These are phyloP conservation scores for Torymus tubicola DNA, from an alignment of 2,888 invertebrate species.

Conservation along the genomic window DNA sequence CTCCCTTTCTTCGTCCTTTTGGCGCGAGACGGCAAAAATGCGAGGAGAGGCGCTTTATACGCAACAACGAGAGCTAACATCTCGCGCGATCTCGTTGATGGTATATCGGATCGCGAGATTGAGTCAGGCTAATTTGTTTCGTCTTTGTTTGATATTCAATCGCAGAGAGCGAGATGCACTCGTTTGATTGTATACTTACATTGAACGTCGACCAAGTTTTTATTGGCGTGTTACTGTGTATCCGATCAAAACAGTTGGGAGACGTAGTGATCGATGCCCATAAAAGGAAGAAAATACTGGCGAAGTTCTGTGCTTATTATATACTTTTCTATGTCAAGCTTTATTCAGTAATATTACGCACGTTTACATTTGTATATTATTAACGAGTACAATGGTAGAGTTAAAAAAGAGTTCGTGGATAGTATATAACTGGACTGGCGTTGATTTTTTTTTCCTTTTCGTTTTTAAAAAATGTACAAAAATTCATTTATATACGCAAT, in stretches of 20 bases:
- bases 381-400: conserved; percentile 10
- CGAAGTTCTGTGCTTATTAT: background rate
- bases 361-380: conserved; percentile 38
- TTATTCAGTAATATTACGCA: conserved; percentile 28
- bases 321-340: conserved; percentile 16
- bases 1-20: background rate
- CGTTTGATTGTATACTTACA: background rate
- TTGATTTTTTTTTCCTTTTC: background rate
- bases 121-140: conserved; percentile 52
- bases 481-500: conserved; percentile 10
- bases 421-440: conserved; percentile 21
- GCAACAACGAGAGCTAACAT: conserved; percentile 58
- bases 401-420: conserved; percentile 5
- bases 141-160: conserved; percentile 40
- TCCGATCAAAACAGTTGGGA: conserved; percentile 1
- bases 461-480: conserved; percentile 56
- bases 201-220: no score
- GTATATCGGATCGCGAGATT: conserved; percentile 66
- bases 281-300: background rate
- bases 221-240: no score
- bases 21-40: conserved; percentile 36
- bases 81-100: conserved; percentile 64
- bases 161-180: no score
- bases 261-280: background rate
- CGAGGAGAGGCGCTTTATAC: conserved; percentile 27